Conservation (phyloP, 2,888 invertebrate species). For the Hedychridium roseum region DNA sequence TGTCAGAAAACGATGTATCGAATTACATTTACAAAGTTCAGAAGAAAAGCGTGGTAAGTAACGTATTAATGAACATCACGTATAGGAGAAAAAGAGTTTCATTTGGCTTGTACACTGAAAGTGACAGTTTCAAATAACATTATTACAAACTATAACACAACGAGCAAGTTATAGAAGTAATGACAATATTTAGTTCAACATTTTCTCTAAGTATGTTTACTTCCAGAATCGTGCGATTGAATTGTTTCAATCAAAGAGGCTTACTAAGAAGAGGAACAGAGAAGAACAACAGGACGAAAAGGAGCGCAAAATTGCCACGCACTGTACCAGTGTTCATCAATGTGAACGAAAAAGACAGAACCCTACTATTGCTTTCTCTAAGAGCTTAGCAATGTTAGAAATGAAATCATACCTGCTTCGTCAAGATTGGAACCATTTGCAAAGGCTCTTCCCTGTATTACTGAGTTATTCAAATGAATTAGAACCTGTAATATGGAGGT, state of each 20-base stretch:
- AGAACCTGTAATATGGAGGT: constrained; percentile 8
- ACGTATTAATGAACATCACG: too few relatives aligned
- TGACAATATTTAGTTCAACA: not conserved
- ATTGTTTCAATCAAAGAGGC: too few relatives aligned
- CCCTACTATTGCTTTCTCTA: constrained; percentile 1
- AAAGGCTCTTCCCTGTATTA: constrained; percentile 1
- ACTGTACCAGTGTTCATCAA: not conserved
- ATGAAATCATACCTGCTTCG: constrained; percentile 3
- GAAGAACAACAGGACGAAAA: not conserved
- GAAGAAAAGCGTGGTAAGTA: too few relatives aligned
- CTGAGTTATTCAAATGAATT: constrained; percentile 2
- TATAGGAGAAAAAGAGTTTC: too few relatives aligned
- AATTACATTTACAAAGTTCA: too few relatives aligned
- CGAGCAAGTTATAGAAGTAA: not conserved
- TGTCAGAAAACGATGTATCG: too few relatives aligned
- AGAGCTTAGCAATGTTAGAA: constrained; percentile 1
- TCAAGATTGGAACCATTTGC: not conserved
- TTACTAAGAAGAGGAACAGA: not conserved
- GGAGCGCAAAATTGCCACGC: not conserved
- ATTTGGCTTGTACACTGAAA: too few relatives aligned
- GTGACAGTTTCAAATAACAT: too few relatives aligned
- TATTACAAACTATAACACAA: too few relatives aligned
- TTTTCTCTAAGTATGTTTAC: not conserved
- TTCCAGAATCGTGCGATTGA: too few relatives aligned
- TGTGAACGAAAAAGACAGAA: not conserved